phyloP scores from a whole-genome alignment of 92 coral and sea anemone species.

The Desmophyllum pertusum region DNA sequence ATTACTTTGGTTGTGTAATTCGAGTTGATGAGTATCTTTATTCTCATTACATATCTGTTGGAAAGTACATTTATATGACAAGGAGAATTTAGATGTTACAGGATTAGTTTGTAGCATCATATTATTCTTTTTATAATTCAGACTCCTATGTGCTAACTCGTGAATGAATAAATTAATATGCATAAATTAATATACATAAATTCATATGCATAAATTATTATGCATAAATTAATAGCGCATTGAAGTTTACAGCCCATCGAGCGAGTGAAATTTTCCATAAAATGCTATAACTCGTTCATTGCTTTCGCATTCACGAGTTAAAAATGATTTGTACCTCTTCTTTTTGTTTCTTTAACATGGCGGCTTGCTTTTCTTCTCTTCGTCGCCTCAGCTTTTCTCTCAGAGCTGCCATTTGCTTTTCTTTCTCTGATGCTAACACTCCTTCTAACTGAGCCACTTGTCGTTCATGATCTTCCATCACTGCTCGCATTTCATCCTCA shows the following conservation, averaged over 20 bases:
- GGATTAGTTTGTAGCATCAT: not conserved
- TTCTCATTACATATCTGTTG: not conserved
- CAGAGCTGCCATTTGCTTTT: constrained; percentile 80
- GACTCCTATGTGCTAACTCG: too few relatives aligned
- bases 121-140: not conserved
- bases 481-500: constrained; percentile 89
- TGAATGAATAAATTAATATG: too few relatives aligned
- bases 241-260: too few relatives aligned
- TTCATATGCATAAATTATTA: too few relatives aligned
- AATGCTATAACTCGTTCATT: too few relatives aligned
- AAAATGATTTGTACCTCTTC: constrained; percentile 94
- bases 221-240: too few relatives aligned
- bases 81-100: not conserved
- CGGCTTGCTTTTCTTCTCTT: constrained; percentile 95
- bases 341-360: constrained; percentile 82
- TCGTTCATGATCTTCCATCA: constrained; percentile 87
- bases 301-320: too few relatives aligned
- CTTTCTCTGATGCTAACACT: constrained; percentile 80
- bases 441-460: constrained; percentile 83
- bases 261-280: too few relatives aligned
- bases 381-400: constrained; percentile 84
- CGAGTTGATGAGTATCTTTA: not conserved
- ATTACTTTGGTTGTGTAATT: too few relatives aligned
- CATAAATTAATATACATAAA: too few relatives aligned
- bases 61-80: not conserved